These are phyloP conservation scores for Sarcophaga bullata DNA, from an alignment of 1,140 invertebrate species.

Conservation along the genomic window DNA sequence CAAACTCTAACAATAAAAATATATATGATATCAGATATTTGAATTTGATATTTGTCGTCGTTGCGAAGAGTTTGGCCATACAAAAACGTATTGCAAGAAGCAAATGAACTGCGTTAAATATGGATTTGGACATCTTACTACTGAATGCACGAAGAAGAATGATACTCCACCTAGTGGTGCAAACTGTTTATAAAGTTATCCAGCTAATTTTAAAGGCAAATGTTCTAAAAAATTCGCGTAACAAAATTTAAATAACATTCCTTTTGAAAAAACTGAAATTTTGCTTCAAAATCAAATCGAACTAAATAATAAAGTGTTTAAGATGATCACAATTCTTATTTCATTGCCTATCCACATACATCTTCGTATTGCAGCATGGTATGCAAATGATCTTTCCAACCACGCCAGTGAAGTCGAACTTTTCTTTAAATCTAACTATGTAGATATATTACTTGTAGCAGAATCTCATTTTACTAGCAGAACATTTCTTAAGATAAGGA, in stretches of 20 bases:
- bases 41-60: too few species aligned
- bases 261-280: too few species aligned
- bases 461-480: background rate
- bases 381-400: background rate
- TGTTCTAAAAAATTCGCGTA: too few species aligned
- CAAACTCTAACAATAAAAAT: slow-evolving; percentile 29
- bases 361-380: background rate
- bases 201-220: too few species aligned
- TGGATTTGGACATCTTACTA: background rate
- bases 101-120: background rate
- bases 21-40: background rate
- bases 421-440: background rate
- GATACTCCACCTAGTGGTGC: too few species aligned
- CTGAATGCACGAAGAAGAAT: too few species aligned
- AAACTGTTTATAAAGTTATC: too few species aligned
- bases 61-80: slow-evolving; percentile 8
- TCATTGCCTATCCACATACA: background rate
- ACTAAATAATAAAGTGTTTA: background rate
- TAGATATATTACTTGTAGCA: background rate
- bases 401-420: background rate
- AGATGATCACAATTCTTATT: background rate
- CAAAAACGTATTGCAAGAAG: slow-evolving; percentile 33
- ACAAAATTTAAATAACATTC: too few species aligned
- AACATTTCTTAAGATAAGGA: background rate
- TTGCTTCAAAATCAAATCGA: too few species aligned